phyloP scores from a whole-genome alignment of 1,140 invertebrate genomes.

The Pachypsylla venusta region DNA sequence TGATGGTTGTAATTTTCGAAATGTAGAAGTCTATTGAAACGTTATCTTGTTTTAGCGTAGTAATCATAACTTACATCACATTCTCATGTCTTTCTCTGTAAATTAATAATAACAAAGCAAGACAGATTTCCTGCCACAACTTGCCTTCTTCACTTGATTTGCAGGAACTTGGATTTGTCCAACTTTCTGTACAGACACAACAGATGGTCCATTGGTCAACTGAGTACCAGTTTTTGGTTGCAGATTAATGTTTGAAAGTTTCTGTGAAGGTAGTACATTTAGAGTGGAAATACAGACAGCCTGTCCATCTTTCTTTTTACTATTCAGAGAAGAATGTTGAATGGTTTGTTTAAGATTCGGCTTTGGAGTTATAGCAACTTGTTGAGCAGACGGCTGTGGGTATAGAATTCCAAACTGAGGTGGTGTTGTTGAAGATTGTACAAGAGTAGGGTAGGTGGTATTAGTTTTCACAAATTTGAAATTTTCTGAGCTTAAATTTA shows the following conservation, averaged over 20 bases:
- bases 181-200: conserved; percentile 21
- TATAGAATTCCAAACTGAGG: not conserved
- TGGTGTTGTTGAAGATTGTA: not conserved
- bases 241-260: not conserved
- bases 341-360: too few relatives aligned
- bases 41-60: too few relatives aligned
- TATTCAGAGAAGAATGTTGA: not conserved
- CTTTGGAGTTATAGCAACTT: too few relatives aligned
- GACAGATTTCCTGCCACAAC: not conserved
- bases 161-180: conserved; percentile 21
- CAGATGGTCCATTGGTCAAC: not conserved
- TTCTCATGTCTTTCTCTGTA: not conserved
- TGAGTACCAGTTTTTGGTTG: not conserved
- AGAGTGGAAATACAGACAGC: not conserved
- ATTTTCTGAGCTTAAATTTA: too few relatives aligned
- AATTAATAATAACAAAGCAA: not conserved
- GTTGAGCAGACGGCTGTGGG: not conserved
- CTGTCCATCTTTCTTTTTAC: not conserved
- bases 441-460: not conserved
- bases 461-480: not conserved
- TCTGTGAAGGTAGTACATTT: too few relatives aligned
- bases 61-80: not conserved
- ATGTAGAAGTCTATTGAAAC: too few relatives aligned
- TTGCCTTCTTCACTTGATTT: conserved; percentile 24
- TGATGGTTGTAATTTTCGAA: too few relatives aligned